Percentiles rank a stretch among this genome's conserved stretches.
Evolutionary conservation across 2,113 vertebrate genomes (phyloP).

Genomic region (Dromiciops gliroides): DNA sequence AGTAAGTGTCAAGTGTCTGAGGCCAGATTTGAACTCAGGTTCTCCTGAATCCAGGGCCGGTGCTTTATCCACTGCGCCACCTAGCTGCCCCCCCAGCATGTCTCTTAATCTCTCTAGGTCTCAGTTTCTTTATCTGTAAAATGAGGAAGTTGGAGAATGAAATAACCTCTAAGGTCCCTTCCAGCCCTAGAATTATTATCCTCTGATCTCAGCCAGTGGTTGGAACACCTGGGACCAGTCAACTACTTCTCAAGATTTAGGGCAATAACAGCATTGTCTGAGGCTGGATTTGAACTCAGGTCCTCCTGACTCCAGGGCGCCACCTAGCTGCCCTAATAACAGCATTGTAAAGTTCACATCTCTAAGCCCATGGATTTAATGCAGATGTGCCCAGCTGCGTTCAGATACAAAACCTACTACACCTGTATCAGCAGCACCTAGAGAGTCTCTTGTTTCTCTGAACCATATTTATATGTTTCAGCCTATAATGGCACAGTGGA

Average conservation of each 20-base stretch:
- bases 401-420: neutral
- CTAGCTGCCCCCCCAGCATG: too few species aligned
- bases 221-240: neutral
- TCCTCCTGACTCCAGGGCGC: too few species aligned
- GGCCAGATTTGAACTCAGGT: too few species aligned
- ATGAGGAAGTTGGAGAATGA: neutral
- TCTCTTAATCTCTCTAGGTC: neutral
- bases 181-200: neutral
- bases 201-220: neutral
- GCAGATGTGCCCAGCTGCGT: neutral
- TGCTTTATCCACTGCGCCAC: too few species aligned
- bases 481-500: too few species aligned
- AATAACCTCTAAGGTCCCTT: neutral
- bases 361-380: neutral
- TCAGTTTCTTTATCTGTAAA: neutral
- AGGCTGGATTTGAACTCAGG: too few species aligned
- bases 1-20: too few species aligned
- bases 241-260: neutral
- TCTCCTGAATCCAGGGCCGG: too few species aligned
- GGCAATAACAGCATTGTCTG: neutral
- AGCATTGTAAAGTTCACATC: neutral
- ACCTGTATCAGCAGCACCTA: neutral
- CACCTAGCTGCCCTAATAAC: too few species aligned
- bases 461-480: neutral
- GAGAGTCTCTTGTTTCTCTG: neutral